Evolutionary conservation across 2,797 vertebrate species (phyloP).

Genomic region (Clarias laeviceps): DNA sequence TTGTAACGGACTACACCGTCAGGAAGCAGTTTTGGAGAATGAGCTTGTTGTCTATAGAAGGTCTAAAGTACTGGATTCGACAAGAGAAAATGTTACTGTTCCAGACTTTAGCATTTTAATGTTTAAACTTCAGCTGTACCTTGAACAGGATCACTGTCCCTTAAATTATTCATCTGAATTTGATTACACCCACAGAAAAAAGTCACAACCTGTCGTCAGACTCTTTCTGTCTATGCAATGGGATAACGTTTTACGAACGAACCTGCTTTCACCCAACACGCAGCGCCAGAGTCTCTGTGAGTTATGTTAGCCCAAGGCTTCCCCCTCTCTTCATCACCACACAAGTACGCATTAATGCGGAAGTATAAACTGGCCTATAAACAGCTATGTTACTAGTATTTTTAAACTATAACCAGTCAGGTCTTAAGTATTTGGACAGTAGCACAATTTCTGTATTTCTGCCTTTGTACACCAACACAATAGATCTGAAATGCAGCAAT

Average conservation of each 20-base stretch:
- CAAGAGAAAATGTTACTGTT: not conserved
- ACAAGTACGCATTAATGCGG: not conserved
- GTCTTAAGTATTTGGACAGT: too few species aligned
- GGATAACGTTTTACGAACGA: not conserved
- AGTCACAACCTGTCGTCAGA: not conserved
- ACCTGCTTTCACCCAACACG: not conserved
- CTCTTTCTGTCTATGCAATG: not conserved
- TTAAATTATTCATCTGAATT: not conserved
- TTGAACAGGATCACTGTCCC: not conserved
- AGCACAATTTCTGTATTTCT: too few species aligned
- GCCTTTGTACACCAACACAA: too few species aligned
- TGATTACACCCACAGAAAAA: not conserved
- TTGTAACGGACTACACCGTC: not conserved
- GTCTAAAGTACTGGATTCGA: not conserved
- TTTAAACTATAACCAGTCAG: too few species aligned
- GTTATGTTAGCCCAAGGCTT: not conserved
- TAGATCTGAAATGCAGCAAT: too few species aligned
- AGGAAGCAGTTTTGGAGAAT: not conserved
- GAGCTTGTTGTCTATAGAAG: not conserved
- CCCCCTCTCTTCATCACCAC: not conserved
- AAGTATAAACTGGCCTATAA: not conserved
- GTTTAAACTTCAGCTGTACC: not conserved
- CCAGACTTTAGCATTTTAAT: not conserved
- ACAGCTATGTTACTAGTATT: not conserved
- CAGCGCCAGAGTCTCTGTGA: not conserved